A percentile compares a stretch with the other conserved stretches of the same genome.
These are phyloP conservation scores for Pteria penguin DNA, from an alignment of 2,888 invertebrate species.

Conservation along the genomic window DNA sequence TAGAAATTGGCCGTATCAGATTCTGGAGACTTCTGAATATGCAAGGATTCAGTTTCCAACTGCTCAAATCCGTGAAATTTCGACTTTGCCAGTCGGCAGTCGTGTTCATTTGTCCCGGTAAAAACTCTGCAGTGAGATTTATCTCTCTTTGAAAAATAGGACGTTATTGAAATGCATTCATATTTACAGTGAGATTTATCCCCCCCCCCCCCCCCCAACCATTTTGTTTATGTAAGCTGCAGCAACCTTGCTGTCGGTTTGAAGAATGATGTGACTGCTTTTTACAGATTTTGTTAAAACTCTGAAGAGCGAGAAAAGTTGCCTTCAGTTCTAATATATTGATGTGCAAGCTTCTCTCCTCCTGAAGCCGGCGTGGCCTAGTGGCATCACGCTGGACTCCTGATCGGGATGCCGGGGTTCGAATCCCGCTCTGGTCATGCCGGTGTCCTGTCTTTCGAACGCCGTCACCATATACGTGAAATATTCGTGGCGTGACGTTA, in stretches of 20 bases:
- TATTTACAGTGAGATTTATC: constrained; percentile 7
- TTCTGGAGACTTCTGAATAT: constrained; percentile 11
- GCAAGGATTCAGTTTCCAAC: constrained; percentile 23
- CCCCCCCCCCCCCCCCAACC: constrained; percentile 14
- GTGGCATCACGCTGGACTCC: no score
- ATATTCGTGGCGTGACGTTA: no score
- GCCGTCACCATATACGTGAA: no score
- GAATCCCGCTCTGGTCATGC: no score
- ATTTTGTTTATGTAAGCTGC: constrained; percentile 24
- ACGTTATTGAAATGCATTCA: constrained; percentile 7
- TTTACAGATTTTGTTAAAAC: no score
- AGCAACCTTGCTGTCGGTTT: constrained; percentile 36
- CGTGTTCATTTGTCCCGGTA: constrained; percentile 14
- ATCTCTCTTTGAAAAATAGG: constrained; percentile 17
- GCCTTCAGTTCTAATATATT: constrained; percentile 25
- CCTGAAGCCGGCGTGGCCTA: no score
- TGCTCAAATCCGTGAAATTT: no score
- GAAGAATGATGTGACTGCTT: no score
- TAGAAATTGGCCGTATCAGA: constrained; percentile 11
- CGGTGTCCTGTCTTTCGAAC: no score
- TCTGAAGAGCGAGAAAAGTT: no score
- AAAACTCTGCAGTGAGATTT: constrained; percentile 13
- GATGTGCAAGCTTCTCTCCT: no score
- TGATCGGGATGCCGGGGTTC: no score
- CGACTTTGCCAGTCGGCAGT: constrained; percentile 18